A percentile compares a stretch with the other conserved stretches of the same genome.
phyloP scores from a whole-genome alignment of 2,888 invertebrate genomes.

The Drosophila mimetica region DNA sequence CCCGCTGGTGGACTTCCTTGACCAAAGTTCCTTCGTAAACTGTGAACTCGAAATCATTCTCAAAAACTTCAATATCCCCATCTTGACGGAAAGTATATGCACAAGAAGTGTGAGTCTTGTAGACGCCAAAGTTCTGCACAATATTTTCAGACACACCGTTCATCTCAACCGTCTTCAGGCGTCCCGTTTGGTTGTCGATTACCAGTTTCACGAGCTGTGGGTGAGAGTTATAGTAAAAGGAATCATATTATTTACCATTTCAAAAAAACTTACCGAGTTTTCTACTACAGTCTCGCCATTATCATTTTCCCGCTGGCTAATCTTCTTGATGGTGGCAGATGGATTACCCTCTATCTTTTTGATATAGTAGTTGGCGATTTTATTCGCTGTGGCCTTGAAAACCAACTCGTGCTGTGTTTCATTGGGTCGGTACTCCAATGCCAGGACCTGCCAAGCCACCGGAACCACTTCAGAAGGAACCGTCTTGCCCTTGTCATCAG shows the following conservation, averaged over 20 bases:
- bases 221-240: background rate
- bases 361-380: slow-evolving; percentile 86
- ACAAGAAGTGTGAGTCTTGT: slow-evolving; percentile 83
- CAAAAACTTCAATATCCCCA: slow-evolving; percentile 10
- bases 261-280: slow-evolving; percentile 68
- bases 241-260: background rate
- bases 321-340: background rate
- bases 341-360: background rate
- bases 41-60: slow-evolving; percentile 15
- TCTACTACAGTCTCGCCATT: slow-evolving; percentile 57
- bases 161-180: slow-evolving; percentile 68
- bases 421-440: slow-evolving; percentile 85
- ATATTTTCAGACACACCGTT: slow-evolving; percentile 74
- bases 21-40: slow-evolving; percentile 33
- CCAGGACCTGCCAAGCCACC: slow-evolving; percentile 86
- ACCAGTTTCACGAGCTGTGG: slow-evolving; percentile 74
- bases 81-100: slow-evolving; percentile 38
- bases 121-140: slow-evolving; percentile 89
- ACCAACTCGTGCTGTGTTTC: slow-evolving; percentile 88
- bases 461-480: slow-evolving; percentile 88
- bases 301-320: background rate
- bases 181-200: slow-evolving; percentile 66
- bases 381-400: slow-evolving; percentile 86
- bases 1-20: slow-evolving; percentile 39
- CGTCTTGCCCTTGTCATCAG: slow-evolving; percentile 86